Evolutionary conservation across 2,888 invertebrate species (phyloP).

Genomic region (Xestia xanthographa): DNA sequence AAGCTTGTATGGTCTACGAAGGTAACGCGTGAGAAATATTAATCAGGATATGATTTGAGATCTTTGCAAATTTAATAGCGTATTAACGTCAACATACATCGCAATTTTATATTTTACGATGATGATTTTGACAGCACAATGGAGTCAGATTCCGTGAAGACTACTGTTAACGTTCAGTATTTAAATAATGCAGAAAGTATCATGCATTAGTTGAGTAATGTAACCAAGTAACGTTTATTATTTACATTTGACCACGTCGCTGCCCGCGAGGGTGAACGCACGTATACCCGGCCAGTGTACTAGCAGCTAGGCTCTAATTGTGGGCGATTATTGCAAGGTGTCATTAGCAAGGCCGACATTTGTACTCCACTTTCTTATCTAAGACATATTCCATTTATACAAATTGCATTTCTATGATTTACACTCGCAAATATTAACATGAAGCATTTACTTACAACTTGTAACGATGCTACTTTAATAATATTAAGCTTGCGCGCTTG

Average conservation of each 20-base stretch:
- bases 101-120: slow-evolving; percentile 70
- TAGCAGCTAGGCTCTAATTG: slow-evolving; percentile 66
- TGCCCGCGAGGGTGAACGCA: slow-evolving; percentile 62
- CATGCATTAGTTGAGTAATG: slow-evolving; percentile 43
- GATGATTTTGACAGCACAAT: slow-evolving; percentile 77
- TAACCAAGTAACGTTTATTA: slow-evolving; percentile 41
- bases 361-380: slow-evolving; percentile 63
- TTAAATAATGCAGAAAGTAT: slow-evolving; percentile 60
- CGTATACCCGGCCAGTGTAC: slow-evolving; percentile 52
- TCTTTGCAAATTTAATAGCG: slow-evolving; percentile 70
- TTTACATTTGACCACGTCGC: slow-evolving; percentile 65
- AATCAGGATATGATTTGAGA: too few relatives aligned
- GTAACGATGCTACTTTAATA: slow-evolving; percentile 26
- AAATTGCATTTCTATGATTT: slow-evolving; percentile 55
- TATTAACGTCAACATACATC: slow-evolving; percentile 58
- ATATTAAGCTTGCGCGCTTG: slow-evolving; percentile 37
- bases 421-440: slow-evolving; percentile 41
- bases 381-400: slow-evolving; percentile 49
- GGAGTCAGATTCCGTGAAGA: slow-evolving; percentile 61
- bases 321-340: slow-evolving; percentile 60
- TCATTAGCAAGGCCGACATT: slow-evolving; percentile 70
- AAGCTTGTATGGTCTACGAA: slow-evolving; percentile 60
- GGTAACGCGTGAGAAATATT: slow-evolving; percentile 78
- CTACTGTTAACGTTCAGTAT: slow-evolving; percentile 49
- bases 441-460: slow-evolving; percentile 19